Base-by-base conservation (phyloP, 2,113 vertebrate genomes). In the Falcunculus frontatus region DNA sequence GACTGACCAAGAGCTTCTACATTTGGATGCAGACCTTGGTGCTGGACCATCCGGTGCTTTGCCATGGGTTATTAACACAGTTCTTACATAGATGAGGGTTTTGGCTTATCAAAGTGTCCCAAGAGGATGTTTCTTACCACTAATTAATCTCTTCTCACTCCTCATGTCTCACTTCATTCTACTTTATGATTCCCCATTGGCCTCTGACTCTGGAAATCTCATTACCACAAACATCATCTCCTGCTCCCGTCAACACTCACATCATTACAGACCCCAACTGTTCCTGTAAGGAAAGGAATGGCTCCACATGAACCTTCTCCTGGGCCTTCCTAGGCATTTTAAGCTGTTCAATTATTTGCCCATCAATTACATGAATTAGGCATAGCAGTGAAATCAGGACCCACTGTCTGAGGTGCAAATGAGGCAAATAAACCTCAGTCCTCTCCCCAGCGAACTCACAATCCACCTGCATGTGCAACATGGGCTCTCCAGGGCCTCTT, bases 321-420 rank as follows among this genome's bases (percentile, higher is more conserved):
- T 87, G 83, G 90, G 85, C 25, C 76, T 95, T 95, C 52, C 46
- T 16, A 89, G 41, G 60, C n/a, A 75, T 90, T 92, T 93, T 84
- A 86, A 94, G 49, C 26, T 89, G 64, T 74, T 67, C 85, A 90
- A 72, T 93, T 94, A 89, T 68, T 95, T 94, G 44, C 9, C 83
- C 62, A 95, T 94, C 86, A 90, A 95, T 92, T 93, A 90, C 23
- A 56, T 62, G 73, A 90, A 90, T 94, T 81, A 89, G 29, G 16
- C 4, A 0, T 33, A 86, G 72, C 87, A 92, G 13, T 73, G 56
- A 84, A 85, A 92, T 80, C 76, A 59, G 69, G 73, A 81, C 62
- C 68, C 85, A 86, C 90, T 92, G 90, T 94, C 85, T 94, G 79
- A 97, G 90, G 92, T 93, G 93, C 79, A 95, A 96, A 97, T 95